These are phyloP conservation scores for Mythimna albipuncta DNA, from an alignment of 2,888 invertebrate genomes.

Conservation along the genomic window DNA sequence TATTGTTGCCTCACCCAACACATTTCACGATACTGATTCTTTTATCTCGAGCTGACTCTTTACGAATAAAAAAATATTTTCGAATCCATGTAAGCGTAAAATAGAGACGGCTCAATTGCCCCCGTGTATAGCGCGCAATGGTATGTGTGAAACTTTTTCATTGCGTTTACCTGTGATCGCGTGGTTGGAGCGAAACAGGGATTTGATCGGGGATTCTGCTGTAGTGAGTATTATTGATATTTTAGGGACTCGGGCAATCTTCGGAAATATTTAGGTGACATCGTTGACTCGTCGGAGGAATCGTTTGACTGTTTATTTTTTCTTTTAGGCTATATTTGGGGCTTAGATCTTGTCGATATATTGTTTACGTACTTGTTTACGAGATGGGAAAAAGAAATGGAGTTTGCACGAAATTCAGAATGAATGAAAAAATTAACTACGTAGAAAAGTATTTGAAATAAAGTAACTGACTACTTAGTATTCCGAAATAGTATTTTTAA, in stretches of 20 bases:
- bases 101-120: conserved; percentile 31
- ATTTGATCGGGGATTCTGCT: conserved; percentile 38
- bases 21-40: conserved; percentile 12
- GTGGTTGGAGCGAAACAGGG: conserved; percentile 28
- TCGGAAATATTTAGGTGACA: conserved; percentile 40
- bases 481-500: background rate
- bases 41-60: conserved; percentile 5
- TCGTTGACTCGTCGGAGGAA: background rate
- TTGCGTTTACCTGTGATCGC: conserved; percentile 46
- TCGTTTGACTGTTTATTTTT: conserved; percentile 11
- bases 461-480: background rate
- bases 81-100: conserved; percentile 42
- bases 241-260: conserved; percentile 45
- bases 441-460: background rate
- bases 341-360: background rate
- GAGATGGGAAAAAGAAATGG: background rate
- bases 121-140: conserved; percentile 50
- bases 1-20: conserved; percentile 14
- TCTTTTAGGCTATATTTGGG: background rate
- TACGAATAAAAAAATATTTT: conserved; percentile 29
- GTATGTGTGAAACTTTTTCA: conserved; percentile 51
- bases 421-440: too few species aligned
- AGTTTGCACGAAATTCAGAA: too few species aligned
- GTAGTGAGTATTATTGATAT: conserved; percentile 50
- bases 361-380: background rate